phyloP scores from a whole-genome alignment of 2,797 vertebrate genomes.

The Acanthurus tractus region DNA sequence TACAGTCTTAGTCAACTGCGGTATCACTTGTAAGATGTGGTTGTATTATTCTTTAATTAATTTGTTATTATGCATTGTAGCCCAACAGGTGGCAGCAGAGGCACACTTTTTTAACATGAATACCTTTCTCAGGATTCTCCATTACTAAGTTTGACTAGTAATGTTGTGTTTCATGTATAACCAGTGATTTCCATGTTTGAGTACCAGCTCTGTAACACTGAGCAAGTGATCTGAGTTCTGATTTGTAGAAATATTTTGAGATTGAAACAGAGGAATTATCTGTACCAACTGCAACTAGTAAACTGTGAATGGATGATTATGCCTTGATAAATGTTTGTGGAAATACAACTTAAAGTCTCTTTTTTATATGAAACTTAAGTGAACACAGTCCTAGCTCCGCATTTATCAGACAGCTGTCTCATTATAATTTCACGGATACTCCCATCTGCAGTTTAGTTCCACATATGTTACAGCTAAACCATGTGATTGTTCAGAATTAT shows the following conservation, averaged over 20 bases:
- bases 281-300: no score
- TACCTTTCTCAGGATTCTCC: not conserved
- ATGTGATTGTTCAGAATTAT: not conserved
- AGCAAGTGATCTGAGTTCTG: no score
- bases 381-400: not conserved
- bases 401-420: not conserved
- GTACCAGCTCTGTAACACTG: no score
- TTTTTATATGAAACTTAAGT: not conserved
- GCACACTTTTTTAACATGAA: not conserved
- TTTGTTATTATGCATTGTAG: not conserved
- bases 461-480: not conserved
- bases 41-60: slow-evolving; percentile 2
- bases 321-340: not conserved
- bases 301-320: not conserved
- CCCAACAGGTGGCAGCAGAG: slow-evolving; percentile 67
- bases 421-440: no score
- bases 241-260: no score
- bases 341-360: not conserved
- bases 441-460: not conserved
- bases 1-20: not conserved
- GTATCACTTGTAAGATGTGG: not conserved
- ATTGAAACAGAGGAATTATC: no score
- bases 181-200: not conserved
- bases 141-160: not conserved
- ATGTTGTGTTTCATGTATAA: not conserved